Evolutionary conservation across 1,140 invertebrate species (phyloP), one percentile per base, ranked within the genome.

Genomic region (Lepidurus arcticus): DNA sequence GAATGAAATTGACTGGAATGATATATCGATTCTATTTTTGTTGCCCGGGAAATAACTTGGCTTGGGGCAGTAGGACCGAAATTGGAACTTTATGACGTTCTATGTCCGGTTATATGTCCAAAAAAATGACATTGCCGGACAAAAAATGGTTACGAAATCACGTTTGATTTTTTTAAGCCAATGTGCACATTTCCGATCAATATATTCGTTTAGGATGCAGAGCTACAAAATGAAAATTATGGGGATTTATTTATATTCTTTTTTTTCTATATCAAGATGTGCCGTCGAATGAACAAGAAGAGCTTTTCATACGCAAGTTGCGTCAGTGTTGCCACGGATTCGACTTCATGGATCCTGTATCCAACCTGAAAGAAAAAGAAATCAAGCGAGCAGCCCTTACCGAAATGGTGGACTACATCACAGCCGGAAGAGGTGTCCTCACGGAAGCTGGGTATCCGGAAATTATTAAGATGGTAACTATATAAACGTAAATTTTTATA

Each of bases 301-400:
- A 98, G 80, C 87, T 99, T 80, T 98, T 99, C 85, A 97, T 98
- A 82, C 91, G 95, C 82, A 99, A 99, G 87, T 88, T 99, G 80
- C 91, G 95, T 82, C 97, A 99, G 89, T 99, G 98, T 86, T 98
- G 96, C 87, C 94, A 98, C 83, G 92, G 97, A 82, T 99, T 99
- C 88, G 97, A 99, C 87, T 99, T 99, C 87, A 94, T 98, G 90
- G 98, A 99, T 88, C 96, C 97, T 74, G 92, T 98, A 78, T 93
- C 94, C 84, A 97, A 99, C 87, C 88, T 99, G 81, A 98, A 98
- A 88, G 96, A 94, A 83, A 99, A 99, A 86, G 98, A 99, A 88
- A 95, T 99, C 81, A 99, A 99, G 87, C 90, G 98, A 83, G 92
- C 92, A 82, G 94, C 97, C 81, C 91, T 99, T 79, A 98, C 98